Evolutionary conservation across 2,113 vertebrate genomes (phyloP), one percentile per base, ranked within the genome.

Genomic region (Ramphastos sulfuratus): DNA sequence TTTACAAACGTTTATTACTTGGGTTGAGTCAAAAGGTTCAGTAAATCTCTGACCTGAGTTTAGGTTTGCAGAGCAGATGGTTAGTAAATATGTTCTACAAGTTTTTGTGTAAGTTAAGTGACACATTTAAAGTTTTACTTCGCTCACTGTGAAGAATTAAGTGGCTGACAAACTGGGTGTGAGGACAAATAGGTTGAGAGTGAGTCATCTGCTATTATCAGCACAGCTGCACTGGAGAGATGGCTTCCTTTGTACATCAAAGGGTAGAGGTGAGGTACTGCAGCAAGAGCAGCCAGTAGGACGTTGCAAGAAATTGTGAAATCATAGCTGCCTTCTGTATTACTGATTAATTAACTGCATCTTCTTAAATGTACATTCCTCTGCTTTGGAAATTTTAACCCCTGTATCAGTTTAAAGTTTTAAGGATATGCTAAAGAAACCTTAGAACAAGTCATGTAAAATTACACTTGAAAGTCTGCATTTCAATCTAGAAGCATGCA

Each of bases 111-210:
- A 8, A 70, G 89, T 59, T 74, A 50, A 50, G 69, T 7, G 31
- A 75, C 95, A 96, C 61, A 65, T 50, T 87, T 82, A 60, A 82
- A 89, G 74, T 89, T 95, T 70, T 69, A 35, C 76, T 59, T 69
- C 83, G 72, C 73, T 85, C 12, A 1, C 48, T 56, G 48, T 81
- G 61, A 74, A 83, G 80, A 78, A 15, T 52, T 58, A 87, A 87
- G 66, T 39, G 73, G 5, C 73, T 95, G 65, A 74, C 94, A 86
- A 95, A 94, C 76, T 94, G 83, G 93, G 93, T 95, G 93, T 92
- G 87, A 91, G 73, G 87, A 81, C 58, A 85, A 75, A 80, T 50
- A 78, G 73, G 79, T 42, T 91, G 79, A 55, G 79, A 95, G 71
- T 67, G 87, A 93, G 89, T 92, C 91, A 91, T 69, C 37, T 69